phyloP scores from a whole-genome alignment of 1,140 invertebrate genomes.

The Patella vulgata region DNA sequence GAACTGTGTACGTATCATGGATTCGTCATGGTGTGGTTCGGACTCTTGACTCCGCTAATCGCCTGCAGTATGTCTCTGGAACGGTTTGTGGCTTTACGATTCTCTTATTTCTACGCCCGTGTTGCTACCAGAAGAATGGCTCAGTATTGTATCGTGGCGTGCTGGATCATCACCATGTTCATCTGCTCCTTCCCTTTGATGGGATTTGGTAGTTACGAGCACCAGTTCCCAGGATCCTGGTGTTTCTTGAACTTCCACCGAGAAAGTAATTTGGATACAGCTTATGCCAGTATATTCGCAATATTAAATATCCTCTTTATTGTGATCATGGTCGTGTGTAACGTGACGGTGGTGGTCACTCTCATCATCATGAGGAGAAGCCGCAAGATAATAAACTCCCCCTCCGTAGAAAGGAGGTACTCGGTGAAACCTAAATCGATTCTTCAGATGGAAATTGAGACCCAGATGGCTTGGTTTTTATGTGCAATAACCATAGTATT shows the following conservation, averaged over 20 bases:
- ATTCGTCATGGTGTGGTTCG: conserved; percentile 65
- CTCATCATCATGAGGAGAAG: conserved; percentile 54
- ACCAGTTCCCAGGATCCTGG: conserved; percentile 66
- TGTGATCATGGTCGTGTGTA: conserved; percentile 54
- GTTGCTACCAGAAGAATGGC: conserved; percentile 54
- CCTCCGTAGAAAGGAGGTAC: conserved; percentile 33
- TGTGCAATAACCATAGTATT: conserved; percentile 67
- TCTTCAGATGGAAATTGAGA: conserved; percentile 61
- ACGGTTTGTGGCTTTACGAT: conserved; percentile 62
- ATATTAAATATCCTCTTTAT: conserved; percentile 59
- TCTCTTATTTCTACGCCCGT: conserved; percentile 64
- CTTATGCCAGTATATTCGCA: conserved; percentile 57
- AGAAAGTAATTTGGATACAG: conserved; percentile 49
- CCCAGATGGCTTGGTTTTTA: conserved; percentile 67
- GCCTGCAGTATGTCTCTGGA: conserved; percentile 67
- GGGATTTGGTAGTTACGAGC: conserved; percentile 63
- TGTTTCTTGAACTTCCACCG: conserved; percentile 67
- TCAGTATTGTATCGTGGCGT: conserved; percentile 46
- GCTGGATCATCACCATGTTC: conserved; percentile 56
- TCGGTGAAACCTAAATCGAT: conserved; percentile 28
- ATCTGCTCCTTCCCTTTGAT: conserved; percentile 63
- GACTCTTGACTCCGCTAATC: conserved; percentile 63
- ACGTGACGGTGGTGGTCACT: conserved; percentile 55
- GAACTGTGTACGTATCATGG: conserved; percentile 62
- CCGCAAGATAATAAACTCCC: conserved; percentile 40